Evolutionary conservation across 2,888 invertebrate genomes (phyloP).

Genomic region (Antheraea yamamai): DNA sequence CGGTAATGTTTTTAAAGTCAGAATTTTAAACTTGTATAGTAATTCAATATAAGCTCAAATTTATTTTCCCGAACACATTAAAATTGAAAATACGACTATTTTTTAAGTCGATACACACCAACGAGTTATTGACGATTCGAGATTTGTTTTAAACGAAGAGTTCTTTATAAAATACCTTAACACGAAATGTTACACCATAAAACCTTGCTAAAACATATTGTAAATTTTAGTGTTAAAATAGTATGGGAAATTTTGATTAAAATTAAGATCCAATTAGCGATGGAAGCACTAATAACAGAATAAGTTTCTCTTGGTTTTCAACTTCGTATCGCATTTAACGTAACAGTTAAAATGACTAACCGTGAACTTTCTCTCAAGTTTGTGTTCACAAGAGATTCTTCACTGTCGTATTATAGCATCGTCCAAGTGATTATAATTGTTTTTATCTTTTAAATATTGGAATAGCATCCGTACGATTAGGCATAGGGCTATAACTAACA

Average conservation of each 20-base stretch:
- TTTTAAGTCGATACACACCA: not conserved
- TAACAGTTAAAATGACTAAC: not conserved
- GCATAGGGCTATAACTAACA: no score
- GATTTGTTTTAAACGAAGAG: not conserved
- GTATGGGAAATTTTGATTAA: no score
- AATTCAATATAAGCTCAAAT: not conserved
- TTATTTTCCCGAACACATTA: not conserved
- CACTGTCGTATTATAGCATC: not conserved
- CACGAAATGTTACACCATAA: not conserved
- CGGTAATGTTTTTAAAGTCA: not conserved
- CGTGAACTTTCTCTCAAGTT: constrained; percentile 3
- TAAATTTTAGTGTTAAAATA: no score
- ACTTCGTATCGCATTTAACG: not conserved
- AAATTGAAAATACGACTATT: not conserved
- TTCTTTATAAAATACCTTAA: not conserved
- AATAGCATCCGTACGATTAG: not conserved
- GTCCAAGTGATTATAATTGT: not conserved
- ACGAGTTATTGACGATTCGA: not conserved
- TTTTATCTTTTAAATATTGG: not conserved
- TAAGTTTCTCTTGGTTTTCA: not conserved
- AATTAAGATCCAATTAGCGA: not conserved
- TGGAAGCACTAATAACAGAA: not conserved
- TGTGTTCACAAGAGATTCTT: not conserved
- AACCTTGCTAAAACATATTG: no score
- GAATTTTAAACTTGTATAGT: not conserved